Base-by-base conservation (phyloP, 1,140 invertebrate genomes). In the Brachystomella parvula region DNA sequence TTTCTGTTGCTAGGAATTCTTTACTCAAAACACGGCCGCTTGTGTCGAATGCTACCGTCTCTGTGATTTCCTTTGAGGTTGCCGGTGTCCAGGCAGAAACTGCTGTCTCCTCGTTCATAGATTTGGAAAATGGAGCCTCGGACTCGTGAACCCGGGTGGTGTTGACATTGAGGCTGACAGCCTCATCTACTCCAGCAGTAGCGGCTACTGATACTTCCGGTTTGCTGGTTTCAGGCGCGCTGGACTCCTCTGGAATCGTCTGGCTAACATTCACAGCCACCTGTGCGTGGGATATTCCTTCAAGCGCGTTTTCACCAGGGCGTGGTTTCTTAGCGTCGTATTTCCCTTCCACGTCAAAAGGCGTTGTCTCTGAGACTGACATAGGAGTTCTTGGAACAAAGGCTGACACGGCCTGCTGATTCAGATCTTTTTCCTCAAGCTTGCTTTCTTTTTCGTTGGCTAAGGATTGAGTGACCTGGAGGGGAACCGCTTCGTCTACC, bases 171-270 rank as follows among this genome's bases (percentile, higher is more conserved):
- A 53, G 49, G 6, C 15, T 24, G 9, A 9, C 21, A 26, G 49
- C 49, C 24, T 53, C 49, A 24, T 53, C 49, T 24, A 53, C 49
- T 53, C n/a, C n/a, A n/a, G n/a, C n/a, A n/a, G n/a, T n/a, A n/a
- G 49, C 49, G 12, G 49, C 24, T 53, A 24, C 15, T 15, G 3
- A 6, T 17, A 26, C 49, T 15, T 15, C 49, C 3, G 49, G 24
- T 26, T 53, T 53, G 6, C 6, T 6, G 12, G 6, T 24, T 53
- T 15, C 24, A 17, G 9, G 39, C 9, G n/a, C 49, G 24, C 12
- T 24, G 6, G 49, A 15, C 6, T 53, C 49, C 6, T 9, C 6
- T 6, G 49, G 24, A 9, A 53, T 3, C 24, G 49, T 53, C 24
- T 53, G 15, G 9, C 12, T 53, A 9, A 53, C 24, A 26, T 24